These are phyloP conservation scores for Drosophila nasuta DNA, from an alignment of 1,140 invertebrate species.

Conservation along the genomic window DNA sequence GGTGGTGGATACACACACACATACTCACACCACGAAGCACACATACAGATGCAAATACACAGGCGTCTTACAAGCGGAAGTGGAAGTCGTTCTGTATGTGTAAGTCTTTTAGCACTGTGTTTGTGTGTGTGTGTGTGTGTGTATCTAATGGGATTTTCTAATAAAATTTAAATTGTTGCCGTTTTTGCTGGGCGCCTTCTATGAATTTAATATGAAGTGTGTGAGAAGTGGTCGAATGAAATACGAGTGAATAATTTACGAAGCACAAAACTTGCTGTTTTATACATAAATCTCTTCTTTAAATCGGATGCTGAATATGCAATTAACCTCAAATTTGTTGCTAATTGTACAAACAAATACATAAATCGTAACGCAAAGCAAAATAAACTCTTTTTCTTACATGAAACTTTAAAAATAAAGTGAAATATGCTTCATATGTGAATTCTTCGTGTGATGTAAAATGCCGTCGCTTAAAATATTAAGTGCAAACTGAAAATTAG, in stretches of 20 bases:
- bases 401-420: neutral
- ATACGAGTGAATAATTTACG: constrained; percentile 52
- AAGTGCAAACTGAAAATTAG: neutral
- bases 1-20: constrained; percentile 61
- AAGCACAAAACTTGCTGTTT: neutral
- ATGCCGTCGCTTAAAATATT: constrained; percentile 30
- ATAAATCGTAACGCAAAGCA: neutral
- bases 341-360: constrained; percentile 6
- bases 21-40: constrained; percentile 53
- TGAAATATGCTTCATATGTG: constrained; percentile 3
- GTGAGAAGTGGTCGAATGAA: constrained; percentile 49
- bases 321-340: constrained; percentile 5
- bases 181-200: constrained; percentile 49
- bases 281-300: neutral
- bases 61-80: constrained; percentile 63
- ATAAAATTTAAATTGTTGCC: constrained; percentile 80
- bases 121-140: constrained; percentile 22
- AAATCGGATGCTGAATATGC: constrained; percentile 1
- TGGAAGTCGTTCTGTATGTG: constrained; percentile 56
- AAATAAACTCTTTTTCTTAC: neutral
- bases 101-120: constrained; percentile 9
- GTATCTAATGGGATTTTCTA: constrained; percentile 81
- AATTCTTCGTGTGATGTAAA: constrained; percentile 11
- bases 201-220: constrained; percentile 67
- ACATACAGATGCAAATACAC: constrained; percentile 36